Conservation (phyloP, 2,113 vertebrate species). For the Probosciger aterrimus region DNA sequence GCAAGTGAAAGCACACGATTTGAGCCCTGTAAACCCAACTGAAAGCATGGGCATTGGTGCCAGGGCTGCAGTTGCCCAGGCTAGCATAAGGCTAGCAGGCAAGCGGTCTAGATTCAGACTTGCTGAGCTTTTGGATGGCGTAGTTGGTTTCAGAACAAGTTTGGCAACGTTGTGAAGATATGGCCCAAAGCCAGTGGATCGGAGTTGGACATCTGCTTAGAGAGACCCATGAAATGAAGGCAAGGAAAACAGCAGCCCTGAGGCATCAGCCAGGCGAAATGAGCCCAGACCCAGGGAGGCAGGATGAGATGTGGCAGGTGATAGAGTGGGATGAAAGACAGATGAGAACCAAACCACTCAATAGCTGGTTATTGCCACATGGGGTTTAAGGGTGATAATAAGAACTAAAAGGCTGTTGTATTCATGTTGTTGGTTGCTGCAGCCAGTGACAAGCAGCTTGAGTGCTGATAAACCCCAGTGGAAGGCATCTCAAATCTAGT, state of each 20-base stretch:
- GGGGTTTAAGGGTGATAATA: background rate
- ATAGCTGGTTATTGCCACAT: background rate
- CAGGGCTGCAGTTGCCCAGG: background rate
- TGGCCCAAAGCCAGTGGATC: background rate
- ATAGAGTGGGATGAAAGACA: background rate
- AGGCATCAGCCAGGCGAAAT: background rate
- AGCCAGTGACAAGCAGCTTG: background rate
- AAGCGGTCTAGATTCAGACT: background rate
- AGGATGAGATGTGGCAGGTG: background rate
- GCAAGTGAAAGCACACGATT: background rate
- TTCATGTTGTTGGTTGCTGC: background rate
- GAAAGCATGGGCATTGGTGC: background rate
- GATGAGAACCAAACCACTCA: background rate
- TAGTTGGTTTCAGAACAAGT: background rate
- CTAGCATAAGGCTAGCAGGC: background rate
- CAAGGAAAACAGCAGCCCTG: conserved; percentile 27
- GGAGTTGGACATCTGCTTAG: conserved; percentile 33
- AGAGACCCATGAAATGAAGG: background rate
- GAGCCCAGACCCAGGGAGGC: background rate
- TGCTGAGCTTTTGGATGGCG: background rate
- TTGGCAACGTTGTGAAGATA: background rate
- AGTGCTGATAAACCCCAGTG: background rate
- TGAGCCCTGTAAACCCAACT: background rate
- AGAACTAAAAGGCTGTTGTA: background rate
- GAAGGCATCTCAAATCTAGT: background rate